A percentile compares a stretch with the other conserved stretches of the same genome.
Evolutionary conservation across 2,888 invertebrate species (phyloP).

Genomic region (Cheilosia vernalis): DNA sequence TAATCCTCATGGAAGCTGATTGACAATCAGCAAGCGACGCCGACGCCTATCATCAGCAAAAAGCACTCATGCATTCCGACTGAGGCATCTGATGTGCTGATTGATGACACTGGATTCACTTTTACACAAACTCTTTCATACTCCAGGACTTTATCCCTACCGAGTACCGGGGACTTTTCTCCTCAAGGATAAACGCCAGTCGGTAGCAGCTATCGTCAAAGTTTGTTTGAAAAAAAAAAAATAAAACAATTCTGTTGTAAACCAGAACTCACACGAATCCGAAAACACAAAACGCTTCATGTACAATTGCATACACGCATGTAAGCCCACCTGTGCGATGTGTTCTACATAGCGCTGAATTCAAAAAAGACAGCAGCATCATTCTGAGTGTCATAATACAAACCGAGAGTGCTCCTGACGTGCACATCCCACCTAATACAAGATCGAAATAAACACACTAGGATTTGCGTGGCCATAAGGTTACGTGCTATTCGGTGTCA

Average conservation of each 20-base stretch:
- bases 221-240: conserved; percentile 25
- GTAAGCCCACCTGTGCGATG: conserved; percentile 50
- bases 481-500: conserved; percentile 53
- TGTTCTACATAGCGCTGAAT: conserved; percentile 40
- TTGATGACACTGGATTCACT: conserved; percentile 57
- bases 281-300: conserved; percentile 50
- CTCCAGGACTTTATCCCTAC: neutral
- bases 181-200: conserved; percentile 26
- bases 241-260: conserved; percentile 43
- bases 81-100: conserved; percentile 51
- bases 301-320: conserved; percentile 36
- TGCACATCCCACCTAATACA: conserved; percentile 64
- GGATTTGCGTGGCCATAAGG: conserved; percentile 68
- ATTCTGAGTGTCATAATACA: conserved; percentile 64
- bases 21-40: conserved; percentile 11
- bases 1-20: neutral
- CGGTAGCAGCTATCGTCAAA: conserved; percentile 27
- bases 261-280: conserved; percentile 38
- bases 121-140: conserved; percentile 39
- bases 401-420: conserved; percentile 57
- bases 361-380: conserved; percentile 65
- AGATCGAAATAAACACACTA: conserved; percentile 71
- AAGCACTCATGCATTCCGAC: conserved; percentile 35
- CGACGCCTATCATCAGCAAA: conserved; percentile 8
- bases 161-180: neutral